These are phyloP conservation scores for Xanthia icteritia DNA, from an alignment of 2,888 invertebrate genomes.

Conservation along the genomic window DNA sequence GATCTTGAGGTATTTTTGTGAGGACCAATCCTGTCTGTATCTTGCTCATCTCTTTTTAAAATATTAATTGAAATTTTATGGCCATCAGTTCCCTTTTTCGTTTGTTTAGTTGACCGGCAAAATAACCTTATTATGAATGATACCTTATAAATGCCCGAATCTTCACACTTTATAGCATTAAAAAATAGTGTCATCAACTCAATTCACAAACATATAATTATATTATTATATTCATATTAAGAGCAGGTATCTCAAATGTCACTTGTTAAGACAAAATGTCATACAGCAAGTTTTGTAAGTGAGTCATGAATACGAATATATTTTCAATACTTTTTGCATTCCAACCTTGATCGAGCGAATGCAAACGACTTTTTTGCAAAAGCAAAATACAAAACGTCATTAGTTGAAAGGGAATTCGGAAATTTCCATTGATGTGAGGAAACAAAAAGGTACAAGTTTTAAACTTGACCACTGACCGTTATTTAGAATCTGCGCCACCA, in stretches of 20 bases:
- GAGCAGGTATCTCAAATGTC: slow-evolving; percentile 46
- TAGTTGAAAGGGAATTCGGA: slow-evolving; percentile 45
- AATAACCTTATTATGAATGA: neutral
- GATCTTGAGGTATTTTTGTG: neutral
- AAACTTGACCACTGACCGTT: neutral
- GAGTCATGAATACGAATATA: slow-evolving; percentile 48
- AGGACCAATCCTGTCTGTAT: neutral
- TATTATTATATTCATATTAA: slow-evolving; percentile 40
- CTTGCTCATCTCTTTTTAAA: neutral
- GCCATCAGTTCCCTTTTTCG: neutral
- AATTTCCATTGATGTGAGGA: slow-evolving; percentile 38
- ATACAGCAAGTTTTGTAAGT: slow-evolving; percentile 39
- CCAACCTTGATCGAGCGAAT: slow-evolving; percentile 53
- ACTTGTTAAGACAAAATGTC: slow-evolving; percentile 48
- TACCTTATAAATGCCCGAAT: neutral
- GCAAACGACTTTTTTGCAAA: slow-evolving; percentile 58
- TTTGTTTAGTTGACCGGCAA: neutral
- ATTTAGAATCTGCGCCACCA: neutral
- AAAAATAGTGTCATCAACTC: slow-evolving; percentile 18
- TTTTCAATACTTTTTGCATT: slow-evolving; percentile 60
- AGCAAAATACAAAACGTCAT: slow-evolving; percentile 10
- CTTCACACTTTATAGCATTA: neutral
- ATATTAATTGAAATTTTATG: neutral
- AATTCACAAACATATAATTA: slow-evolving; percentile 12
- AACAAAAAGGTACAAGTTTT: neutral